Conservation (phyloP, 2,797 vertebrate genomes). For the Cyprinodon diabolis region DNA sequence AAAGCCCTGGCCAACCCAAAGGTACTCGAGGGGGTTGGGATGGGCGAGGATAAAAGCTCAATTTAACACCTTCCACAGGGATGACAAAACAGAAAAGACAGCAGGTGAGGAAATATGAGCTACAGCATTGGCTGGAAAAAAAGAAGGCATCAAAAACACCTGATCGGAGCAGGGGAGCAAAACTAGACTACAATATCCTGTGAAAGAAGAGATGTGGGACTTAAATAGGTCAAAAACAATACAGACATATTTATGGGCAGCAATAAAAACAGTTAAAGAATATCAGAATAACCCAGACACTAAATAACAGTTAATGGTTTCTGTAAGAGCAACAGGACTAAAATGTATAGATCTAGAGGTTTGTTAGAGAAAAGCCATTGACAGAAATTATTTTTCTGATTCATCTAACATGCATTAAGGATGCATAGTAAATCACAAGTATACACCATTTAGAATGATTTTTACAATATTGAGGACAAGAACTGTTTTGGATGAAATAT, state of each 20-base stretch:
- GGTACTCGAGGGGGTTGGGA: conserved; percentile 34
- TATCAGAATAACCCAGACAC: too few relatives aligned
- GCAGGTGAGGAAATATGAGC: conserved; percentile 14
- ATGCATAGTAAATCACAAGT: background rate
- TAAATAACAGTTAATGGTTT: too few relatives aligned
- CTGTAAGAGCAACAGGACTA: too few relatives aligned
- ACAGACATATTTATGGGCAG: too few relatives aligned
- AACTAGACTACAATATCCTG: background rate
- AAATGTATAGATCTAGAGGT: background rate
- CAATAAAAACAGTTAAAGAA: background rate
- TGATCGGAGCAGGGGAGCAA: conserved; percentile 6
- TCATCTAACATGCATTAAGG: background rate
- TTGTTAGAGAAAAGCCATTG: background rate
- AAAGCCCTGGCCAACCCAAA: conserved; percentile 54
- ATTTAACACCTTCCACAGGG: conserved; percentile 31
- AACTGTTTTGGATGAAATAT: background rate
- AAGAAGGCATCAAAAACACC: conserved; percentile 24
- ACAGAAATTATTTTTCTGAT: background rate
- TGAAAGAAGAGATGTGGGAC: background rate
- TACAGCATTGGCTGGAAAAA: conserved; percentile 1
- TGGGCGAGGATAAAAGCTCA: conserved; percentile 27
- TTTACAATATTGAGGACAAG: background rate
- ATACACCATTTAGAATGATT: too few relatives aligned
- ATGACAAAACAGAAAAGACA: background rate
- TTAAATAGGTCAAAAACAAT: too few relatives aligned